Evolutionary conservation across 2,113 vertebrate genomes (phyloP).

Genomic region (Apeltes quadracus): DNA sequence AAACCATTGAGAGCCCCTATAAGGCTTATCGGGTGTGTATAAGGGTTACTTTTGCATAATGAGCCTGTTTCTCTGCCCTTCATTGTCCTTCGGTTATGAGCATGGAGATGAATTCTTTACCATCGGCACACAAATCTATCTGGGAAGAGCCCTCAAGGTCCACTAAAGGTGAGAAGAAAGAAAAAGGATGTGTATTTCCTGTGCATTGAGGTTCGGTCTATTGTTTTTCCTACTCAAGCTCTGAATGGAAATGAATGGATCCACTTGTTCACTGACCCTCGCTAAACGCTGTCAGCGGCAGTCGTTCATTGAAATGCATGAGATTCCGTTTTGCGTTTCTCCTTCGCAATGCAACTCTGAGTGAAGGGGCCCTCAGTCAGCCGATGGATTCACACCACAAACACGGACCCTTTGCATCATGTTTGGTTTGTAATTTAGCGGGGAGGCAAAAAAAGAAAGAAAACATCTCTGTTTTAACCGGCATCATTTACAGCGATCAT

Average conservation of each 20-base stretch:
- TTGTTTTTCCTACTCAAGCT: background rate
- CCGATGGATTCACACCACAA: constrained; percentile 24
- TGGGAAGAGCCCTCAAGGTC: background rate
- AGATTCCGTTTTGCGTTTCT: constrained; percentile 10
- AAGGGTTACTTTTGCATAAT: background rate
- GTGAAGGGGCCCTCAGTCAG: constrained; percentile 30
- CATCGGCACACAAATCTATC: background rate
- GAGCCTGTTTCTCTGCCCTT: background rate
- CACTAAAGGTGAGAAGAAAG: background rate
- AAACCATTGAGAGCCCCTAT: background rate
- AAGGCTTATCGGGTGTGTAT: background rate
- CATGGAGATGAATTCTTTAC: background rate
- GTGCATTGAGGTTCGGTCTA: background rate
- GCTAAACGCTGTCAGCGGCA: background rate
- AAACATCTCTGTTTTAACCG: constrained; percentile 42
- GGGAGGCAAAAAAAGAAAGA: constrained; percentile 52
- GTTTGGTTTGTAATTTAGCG: constrained; percentile 63
- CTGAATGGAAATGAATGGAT: background rate
- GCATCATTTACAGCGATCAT: constrained; percentile 53
- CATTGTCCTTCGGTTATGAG: background rate
- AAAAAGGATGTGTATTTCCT: background rate
- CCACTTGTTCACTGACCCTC: background rate
- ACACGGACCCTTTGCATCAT: constrained; percentile 58
- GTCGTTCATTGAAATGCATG: background rate
- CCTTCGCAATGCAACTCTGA: background rate